phyloP scores from a whole-genome alignment of 2,888 invertebrate genomes.

The Ferdinandea cuprea region DNA sequence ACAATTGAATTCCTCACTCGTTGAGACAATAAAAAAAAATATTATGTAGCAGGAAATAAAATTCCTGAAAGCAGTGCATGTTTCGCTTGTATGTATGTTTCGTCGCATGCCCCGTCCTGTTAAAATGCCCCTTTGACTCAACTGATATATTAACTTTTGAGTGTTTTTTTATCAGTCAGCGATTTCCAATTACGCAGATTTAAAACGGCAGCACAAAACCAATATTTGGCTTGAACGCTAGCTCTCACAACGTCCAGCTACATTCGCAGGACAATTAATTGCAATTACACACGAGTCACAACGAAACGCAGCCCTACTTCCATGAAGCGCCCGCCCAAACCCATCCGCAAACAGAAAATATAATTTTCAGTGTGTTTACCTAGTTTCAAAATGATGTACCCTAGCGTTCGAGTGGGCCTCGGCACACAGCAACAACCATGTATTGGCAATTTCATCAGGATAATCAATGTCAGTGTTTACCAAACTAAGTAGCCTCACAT shows the following conservation, averaged over 20 bases:
- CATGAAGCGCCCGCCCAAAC: no score
- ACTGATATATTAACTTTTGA: not conserved
- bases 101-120: no score
- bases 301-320: not conserved
- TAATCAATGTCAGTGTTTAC: constrained; percentile 55
- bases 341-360: constrained; percentile 31
- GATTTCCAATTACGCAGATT: not conserved
- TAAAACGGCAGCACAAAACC: not conserved
- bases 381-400: constrained; percentile 27
- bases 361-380: constrained; percentile 32
- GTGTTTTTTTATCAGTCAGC: not conserved
- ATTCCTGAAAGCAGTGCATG: no score
- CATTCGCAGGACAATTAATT: constrained; percentile 19
- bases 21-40: no score
- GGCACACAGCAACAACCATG: not conserved
- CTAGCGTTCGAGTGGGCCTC: no score
- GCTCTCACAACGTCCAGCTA: not conserved
- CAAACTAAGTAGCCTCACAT: constrained; percentile 28
- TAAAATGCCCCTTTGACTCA: no score
- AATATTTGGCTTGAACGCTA: not conserved
- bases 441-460: constrained; percentile 40
- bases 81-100: no score
- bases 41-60: no score
- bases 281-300: not conserved
- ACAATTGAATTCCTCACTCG: no score